Conservation (phyloP, 2,113 vertebrate species). For the Melanerpes aurifrons region DNA sequence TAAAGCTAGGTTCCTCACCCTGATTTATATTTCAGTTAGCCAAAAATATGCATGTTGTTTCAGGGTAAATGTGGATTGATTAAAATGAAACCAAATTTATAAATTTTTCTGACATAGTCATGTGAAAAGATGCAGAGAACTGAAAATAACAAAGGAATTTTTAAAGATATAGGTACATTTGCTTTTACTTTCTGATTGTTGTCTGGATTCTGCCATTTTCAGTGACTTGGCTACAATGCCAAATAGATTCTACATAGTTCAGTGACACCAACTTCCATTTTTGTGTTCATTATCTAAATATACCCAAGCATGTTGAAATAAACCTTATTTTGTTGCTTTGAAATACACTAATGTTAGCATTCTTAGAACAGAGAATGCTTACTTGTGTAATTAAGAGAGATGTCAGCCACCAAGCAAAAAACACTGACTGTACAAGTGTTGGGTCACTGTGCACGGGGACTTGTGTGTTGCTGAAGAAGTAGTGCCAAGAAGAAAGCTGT, state of each 20-base stretch:
- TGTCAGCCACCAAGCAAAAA: not conserved
- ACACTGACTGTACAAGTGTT: not conserved
- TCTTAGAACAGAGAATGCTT: not conserved
- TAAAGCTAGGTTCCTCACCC: not conserved
- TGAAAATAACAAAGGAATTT: not conserved
- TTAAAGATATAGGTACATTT: rapidly evolving
- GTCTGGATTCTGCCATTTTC: not conserved
- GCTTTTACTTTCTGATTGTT: not conserved
- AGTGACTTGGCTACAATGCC: not conserved
- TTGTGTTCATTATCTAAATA: not conserved
- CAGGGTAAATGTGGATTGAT: not conserved
- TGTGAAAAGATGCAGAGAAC: not conserved
- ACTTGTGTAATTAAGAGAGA: not conserved
- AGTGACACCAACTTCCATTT: not conserved
- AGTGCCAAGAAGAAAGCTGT: not conserved
- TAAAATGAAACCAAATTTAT: not conserved
- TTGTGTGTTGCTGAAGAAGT: not conserved
- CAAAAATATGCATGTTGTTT: not conserved
- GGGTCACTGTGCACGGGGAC: not conserved
- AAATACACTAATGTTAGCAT: not conserved
- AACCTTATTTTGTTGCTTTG: not conserved
- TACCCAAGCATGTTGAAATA: not conserved
- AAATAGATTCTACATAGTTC: not conserved
- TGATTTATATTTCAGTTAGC: not conserved
- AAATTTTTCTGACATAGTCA: not conserved